These are phyloP conservation scores for Babyrousa celebensis DNA, from an alignment of 2,797 vertebrate species.

Conservation along the genomic window DNA sequence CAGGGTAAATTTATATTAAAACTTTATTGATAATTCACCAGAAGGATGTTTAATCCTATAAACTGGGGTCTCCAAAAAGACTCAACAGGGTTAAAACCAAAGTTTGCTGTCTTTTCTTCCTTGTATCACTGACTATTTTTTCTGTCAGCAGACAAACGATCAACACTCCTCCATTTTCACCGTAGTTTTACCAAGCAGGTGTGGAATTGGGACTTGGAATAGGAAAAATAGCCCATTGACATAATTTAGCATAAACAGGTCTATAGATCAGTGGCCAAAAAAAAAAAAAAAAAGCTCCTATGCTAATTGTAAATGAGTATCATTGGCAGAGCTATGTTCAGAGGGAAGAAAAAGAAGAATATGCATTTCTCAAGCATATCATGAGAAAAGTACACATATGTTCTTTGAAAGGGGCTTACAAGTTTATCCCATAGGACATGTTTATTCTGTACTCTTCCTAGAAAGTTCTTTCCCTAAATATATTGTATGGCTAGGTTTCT, in stretches of 20 bases:
- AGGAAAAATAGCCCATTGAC: neutral
- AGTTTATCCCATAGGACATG: neutral
- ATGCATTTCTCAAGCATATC: neutral
- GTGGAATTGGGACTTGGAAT: neutral
- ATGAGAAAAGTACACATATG: neutral
- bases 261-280: neutral
- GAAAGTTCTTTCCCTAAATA: too few species aligned
- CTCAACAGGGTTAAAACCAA: neutral
- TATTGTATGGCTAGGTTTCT: too few species aligned
- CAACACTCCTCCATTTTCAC: neutral
- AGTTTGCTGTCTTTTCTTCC: neutral
- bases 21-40: neutral
- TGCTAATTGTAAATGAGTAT: neutral
- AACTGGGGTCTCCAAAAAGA: neutral
- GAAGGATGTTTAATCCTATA: neutral
- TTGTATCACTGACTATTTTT: neutral
- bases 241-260: neutral
- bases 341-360: neutral
- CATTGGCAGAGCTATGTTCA: neutral
- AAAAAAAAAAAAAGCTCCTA: neutral
- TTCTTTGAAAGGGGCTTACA: neutral
- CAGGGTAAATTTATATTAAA: slow-evolving; percentile 10
- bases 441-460: too few species aligned
- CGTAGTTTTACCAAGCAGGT: neutral
- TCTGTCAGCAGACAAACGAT: neutral